Conservation (phyloP, 2,797 vertebrate species). For the Etheostoma perlongum region DNA sequence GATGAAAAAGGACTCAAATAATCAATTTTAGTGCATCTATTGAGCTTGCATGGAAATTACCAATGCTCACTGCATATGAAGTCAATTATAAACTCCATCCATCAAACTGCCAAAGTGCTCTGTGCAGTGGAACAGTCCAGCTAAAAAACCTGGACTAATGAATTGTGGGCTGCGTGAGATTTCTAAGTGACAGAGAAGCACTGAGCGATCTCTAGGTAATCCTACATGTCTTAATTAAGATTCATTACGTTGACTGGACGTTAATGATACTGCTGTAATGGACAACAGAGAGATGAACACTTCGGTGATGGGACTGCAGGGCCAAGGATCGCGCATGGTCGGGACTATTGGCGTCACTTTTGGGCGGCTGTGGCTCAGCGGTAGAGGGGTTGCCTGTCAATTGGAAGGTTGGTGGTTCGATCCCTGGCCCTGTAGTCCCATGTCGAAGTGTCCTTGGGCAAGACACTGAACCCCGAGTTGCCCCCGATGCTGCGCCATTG, state of each 20-base stretch:
- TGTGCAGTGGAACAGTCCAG: conserved; percentile 36
- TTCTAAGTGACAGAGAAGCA: background rate
- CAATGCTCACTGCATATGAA: conserved; percentile 68
- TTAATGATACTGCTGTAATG: background rate
- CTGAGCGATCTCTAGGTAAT: conserved; percentile 1
- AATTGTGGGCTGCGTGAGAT: background rate
- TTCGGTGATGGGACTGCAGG: too few relatives aligned
- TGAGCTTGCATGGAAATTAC: conserved; percentile 62
- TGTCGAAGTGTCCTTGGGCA: too few relatives aligned
- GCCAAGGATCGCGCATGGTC: too few relatives aligned
- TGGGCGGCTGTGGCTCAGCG: too few relatives aligned
- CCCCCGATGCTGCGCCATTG: too few relatives aligned
- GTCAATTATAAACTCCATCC: conserved; percentile 78
- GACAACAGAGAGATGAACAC: background rate
- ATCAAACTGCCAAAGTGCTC: conserved; percentile 69
- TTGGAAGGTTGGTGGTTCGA: too few relatives aligned
- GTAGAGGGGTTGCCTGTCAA: too few relatives aligned
- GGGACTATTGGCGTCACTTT: too few relatives aligned
- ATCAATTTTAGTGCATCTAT: conserved; percentile 67
- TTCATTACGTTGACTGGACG: conserved; percentile 13
- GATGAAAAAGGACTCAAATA: conserved; percentile 56
- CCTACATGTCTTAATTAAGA: conserved; percentile 17
- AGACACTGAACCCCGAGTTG: too few relatives aligned
- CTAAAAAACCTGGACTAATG: background rate
- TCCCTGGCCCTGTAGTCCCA: too few relatives aligned